Evolutionary conservation across 2,888 invertebrate genomes (phyloP), one percentile per base, ranked within the genome.

Genomic region (Drosophila leonis): DNA sequence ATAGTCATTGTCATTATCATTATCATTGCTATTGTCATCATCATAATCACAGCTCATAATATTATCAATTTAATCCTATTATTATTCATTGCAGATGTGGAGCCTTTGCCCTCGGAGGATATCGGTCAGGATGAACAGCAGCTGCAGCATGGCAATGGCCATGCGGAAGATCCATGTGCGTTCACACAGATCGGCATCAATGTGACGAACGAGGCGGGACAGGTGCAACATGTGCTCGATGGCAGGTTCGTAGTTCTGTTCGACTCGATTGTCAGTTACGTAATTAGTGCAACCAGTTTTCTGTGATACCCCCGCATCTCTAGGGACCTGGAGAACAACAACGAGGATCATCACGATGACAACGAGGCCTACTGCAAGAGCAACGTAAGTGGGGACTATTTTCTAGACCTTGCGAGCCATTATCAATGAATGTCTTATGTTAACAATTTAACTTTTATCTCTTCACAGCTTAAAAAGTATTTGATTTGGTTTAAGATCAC

Each of bases 401-500:
- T 24, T n/a, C n/a, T n/a, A n/a, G n/a, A n/a, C n/a, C n/a, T n/a
- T n/a, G n/a, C n/a, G n/a, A n/a, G n/a, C n/a, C n/a, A n/a, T n/a
- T n/a, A n/a, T n/a, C n/a, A n/a, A n/a, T n/a, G n/a, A n/a, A n/a
- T n/a, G n/a, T n/a, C n/a, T n/a, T n/a, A n/a, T n/a, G n/a, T n/a
- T n/a, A n/a, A n/a, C n/a, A n/a, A n/a, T n/a, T n/a, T n/a, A n/a
- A n/a, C n/a, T 24, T 9, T 35, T 27, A 10, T 6, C 24, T 20
- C 18, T 33, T 44, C 41, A 8, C 66, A 92, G 92, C 39, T 85
- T 27, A 90, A 87, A 69, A 91, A 91, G 66, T 91, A 90, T 90
- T 82, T 92, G 24, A 91, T 91, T 51, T 93, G 92, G 92, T 80
- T 92, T 18, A 93, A 93, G 82, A 94, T 96, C 83, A 90, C 93